Evolutionary conservation across 2,888 invertebrate species (phyloP).

Genomic region (Cataglyphis cursor): DNA sequence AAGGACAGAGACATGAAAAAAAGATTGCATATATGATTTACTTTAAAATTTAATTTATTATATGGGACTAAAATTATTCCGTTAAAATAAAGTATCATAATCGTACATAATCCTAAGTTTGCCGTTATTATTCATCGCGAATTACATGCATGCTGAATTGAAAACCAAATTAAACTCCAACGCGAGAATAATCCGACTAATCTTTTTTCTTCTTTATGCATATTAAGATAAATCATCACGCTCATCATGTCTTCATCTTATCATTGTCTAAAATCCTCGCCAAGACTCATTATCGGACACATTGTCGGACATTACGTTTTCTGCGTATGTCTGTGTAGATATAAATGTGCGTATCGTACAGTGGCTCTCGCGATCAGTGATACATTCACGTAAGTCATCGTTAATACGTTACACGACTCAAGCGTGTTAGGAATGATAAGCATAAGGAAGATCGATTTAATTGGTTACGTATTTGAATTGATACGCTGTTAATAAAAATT

Average conservation of each 20-base stretch:
- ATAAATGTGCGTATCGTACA: conserved; percentile 39
- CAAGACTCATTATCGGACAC: background rate
- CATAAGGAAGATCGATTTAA: background rate
- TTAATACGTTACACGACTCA: background rate
- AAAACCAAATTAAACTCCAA: background rate
- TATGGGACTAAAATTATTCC: background rate
- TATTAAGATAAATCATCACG: conserved; percentile 46
- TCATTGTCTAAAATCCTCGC: conserved; percentile 17
- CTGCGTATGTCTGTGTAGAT: conserved; percentile 6
- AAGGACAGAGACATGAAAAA: background rate
- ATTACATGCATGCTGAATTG: conserved; percentile 3
- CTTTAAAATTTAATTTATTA: background rate
- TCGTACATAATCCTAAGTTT: background rate
- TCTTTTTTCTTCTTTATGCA: conserved; percentile 4
- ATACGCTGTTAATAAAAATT: background rate
- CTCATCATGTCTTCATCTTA: conserved; percentile 28
- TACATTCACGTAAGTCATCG: conserved; percentile 28
- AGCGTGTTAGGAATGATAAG: background rate
- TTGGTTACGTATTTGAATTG: background rate
- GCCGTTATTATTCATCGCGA: conserved; percentile 1
- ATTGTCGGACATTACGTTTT: conserved; percentile 7
- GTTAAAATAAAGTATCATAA: background rate
- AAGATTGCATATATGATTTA: background rate
- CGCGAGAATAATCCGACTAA: conserved; percentile 23
- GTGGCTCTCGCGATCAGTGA: conserved; percentile 38